A percentile compares a stretch with the other conserved stretches of the same genome.
These are phyloP conservation scores for Acrobasis repandana DNA, from an alignment of 2,888 invertebrate genomes.

Conservation along the genomic window DNA sequence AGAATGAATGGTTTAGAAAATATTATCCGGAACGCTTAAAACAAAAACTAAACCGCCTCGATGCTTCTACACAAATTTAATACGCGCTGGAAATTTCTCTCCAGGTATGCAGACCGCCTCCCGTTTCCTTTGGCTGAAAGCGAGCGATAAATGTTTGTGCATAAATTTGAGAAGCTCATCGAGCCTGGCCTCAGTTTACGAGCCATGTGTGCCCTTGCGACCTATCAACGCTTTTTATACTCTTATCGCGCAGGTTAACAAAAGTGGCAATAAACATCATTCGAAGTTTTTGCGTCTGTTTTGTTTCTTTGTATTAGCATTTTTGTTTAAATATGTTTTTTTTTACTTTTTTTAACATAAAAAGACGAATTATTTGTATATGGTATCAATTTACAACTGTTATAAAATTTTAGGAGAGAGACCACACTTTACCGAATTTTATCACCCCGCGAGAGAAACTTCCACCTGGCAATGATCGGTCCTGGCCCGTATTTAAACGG, in stretches of 20 bases:
- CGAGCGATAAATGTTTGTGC: slow-evolving; percentile 55
- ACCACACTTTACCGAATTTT: no score
- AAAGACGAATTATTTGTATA: no score
- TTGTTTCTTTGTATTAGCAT: no score
- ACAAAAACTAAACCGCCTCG: slow-evolving; percentile 6
- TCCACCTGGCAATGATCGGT: no score
- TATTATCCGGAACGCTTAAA: background rate
- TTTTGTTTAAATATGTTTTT: no score
- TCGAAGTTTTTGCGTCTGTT: no score
- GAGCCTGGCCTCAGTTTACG: slow-evolving; percentile 44
- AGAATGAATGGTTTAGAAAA: background rate
- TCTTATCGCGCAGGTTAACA: slow-evolving; percentile 23
- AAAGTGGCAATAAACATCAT: slow-evolving; percentile 26
- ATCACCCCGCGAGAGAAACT: no score
- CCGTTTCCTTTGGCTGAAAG: slow-evolving; percentile 48
- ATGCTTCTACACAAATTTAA: slow-evolving; percentile 37
- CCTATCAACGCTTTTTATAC: slow-evolving; percentile 35
- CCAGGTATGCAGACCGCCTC: slow-evolving; percentile 33
- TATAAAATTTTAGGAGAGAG: no score
- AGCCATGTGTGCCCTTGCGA: slow-evolving; percentile 41
- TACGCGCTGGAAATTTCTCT: slow-evolving; percentile 42
- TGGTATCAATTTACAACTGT: no score
- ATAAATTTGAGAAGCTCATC: slow-evolving; percentile 57
- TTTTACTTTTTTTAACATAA: no score
- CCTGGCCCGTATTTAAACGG: no score